Evolutionary conservation across 2,797 vertebrate species (phyloP), one percentile per base, ranked within the genome.

Genomic region (Megaceryle alcyon): DNA sequence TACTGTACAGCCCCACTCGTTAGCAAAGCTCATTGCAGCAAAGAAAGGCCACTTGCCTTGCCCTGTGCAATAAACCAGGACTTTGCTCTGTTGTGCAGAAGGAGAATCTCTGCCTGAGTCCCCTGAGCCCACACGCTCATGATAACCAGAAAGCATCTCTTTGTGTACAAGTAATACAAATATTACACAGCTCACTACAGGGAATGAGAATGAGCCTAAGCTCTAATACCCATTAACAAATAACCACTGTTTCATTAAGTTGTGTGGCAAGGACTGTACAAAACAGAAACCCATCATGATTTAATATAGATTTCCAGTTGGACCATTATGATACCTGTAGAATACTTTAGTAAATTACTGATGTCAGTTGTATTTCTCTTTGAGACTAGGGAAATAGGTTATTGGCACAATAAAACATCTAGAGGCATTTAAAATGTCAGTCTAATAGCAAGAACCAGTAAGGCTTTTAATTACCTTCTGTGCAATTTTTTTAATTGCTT

Each of bases 391-490:
- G 98, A 98, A 99, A 99, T 98, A 98, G 99, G 98, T 98, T 98
- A 98, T 98, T 98, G 99, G 98, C 98, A 99, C 98, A 98, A 99
- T 99, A 99, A 99, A 99, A 98, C 98, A 98, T 98, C 98, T 98
- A 98, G 98, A 98, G 98, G 98, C 98, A 98, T 98, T 98, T 98
- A 99, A 99, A 99, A 98, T 99, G 99, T 99, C 99, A 98, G 98
- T 99, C 98, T 98, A 99, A 99, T 98, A 98, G 98, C 98, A 98
- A 98, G 98, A 99, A 99, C 98, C 99, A 99, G 98, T 99, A 99
- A 99, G 99, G 98, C 99, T 99, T 99, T 99, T 99, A 99, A 99
- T 99, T 99, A 99, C 99, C 99, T 99, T 99, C 99, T 99, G 99
- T 99, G 99, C 99, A 99, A 99, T 99, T 99, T 99, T 99, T 98